Evolutionary conservation across 1,140 invertebrate genomes (phyloP).

Genomic region (Pseudachorutes palmiensis): DNA sequence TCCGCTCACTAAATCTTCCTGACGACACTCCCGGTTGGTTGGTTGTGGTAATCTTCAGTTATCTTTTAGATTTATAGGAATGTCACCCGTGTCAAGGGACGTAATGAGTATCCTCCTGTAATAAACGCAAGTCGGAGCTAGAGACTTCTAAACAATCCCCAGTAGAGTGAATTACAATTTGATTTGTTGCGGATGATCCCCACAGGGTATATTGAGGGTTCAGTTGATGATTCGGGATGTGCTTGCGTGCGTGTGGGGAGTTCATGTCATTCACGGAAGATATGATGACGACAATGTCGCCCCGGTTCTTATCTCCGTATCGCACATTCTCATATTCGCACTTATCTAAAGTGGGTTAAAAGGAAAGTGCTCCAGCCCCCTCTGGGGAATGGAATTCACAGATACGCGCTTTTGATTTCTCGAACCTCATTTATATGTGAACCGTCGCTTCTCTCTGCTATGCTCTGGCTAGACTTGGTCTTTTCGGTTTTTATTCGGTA

Average conservation of each 20-base stretch:
- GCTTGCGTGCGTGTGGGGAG: neutral
- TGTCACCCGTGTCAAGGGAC: neutral
- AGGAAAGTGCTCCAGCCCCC: too few relatives aligned
- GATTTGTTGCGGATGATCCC: neutral
- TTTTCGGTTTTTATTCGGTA: too few relatives aligned
- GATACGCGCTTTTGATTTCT: too few relatives aligned
- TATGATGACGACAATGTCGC: neutral
- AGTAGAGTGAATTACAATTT: slow-evolving; percentile 2
- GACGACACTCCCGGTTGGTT: neutral
- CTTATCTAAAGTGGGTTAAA: neutral
- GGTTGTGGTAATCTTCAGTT: neutral
- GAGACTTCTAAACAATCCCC: slow-evolving; percentile 6
- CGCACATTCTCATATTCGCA: neutral
- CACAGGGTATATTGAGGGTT: slow-evolving; percentile 1
- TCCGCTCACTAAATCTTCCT: neutral
- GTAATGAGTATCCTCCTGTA: neutral
- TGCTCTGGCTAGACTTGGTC: too few relatives aligned
- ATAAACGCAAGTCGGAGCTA: neutral
- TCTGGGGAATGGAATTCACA: too few relatives aligned
- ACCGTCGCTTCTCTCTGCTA: too few relatives aligned
- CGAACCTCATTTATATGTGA: too few relatives aligned
- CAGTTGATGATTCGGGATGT: neutral
- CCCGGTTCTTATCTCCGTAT: neutral
- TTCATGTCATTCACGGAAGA: neutral
- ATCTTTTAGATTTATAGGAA: neutral